Evolutionary conservation across 2,888 invertebrate genomes (phyloP).

Genomic region (Caenorhabditis zanzibari): DNA sequence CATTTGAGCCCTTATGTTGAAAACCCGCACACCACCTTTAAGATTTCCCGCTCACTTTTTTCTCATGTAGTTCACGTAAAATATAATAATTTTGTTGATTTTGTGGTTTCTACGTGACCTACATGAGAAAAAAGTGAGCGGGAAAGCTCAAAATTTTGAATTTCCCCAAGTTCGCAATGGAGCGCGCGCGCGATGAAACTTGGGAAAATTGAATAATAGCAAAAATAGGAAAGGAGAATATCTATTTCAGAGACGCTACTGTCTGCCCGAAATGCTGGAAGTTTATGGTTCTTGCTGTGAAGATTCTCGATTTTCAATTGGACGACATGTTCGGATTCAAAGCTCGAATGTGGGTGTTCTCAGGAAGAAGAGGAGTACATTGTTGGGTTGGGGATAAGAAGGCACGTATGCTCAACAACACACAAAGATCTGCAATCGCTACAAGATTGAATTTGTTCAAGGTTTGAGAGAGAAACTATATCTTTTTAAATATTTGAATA

Average conservation of each 20-base stretch:
- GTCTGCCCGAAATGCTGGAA: constrained; percentile 98
- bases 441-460: constrained; percentile 90
- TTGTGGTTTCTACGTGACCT: no score
- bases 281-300: constrained; percentile 94
- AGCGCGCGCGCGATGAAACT: no score
- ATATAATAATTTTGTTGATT: no score
- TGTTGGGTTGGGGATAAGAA: constrained; percentile 97
- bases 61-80: no score
- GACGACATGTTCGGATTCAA: constrained; percentile 97
- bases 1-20: no score
- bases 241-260: constrained; percentile 88
- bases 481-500: not conserved
- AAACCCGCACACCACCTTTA: no score
- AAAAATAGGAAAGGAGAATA: no score
- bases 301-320: constrained; percentile 92
- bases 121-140: no score
- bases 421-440: constrained; percentile 90
- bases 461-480: constrained; percentile 79
- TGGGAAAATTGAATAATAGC: no score
- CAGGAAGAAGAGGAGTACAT: constrained; percentile 97
- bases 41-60: no score
- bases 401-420: constrained; percentile 89
- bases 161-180: no score
- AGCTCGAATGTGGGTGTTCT: constrained; percentile 97
- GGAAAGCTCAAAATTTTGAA: no score